These are phyloP conservation scores for Nibea coibor DNA, from an alignment of 2,113 vertebrate genomes.

Conservation along the genomic window DNA sequence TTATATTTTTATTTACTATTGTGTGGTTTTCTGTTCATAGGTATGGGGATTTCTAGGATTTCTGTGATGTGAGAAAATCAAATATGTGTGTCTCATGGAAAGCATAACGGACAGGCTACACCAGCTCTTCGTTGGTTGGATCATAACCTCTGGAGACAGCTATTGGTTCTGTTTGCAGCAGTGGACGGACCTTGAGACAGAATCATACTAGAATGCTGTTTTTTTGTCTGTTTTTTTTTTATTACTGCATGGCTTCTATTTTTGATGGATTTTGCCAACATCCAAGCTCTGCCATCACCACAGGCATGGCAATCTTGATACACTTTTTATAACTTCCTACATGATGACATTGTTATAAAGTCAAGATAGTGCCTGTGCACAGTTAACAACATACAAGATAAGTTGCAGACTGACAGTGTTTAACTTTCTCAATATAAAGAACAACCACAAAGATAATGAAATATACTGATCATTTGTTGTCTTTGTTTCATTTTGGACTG, in stretches of 20 bases:
- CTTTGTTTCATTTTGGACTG: slow-evolving; percentile 2
- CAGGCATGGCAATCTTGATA: not conserved
- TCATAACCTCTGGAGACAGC: not conserved
- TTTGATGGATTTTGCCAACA: not conserved
- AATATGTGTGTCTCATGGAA: not conserved
- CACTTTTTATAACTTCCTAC: slow-evolving; percentile 2
- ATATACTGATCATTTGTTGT: not conserved
- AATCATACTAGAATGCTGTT: not conserved
- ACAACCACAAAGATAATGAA: not conserved
- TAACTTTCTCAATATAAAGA: slow-evolving; percentile 20
- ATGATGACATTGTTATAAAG: not conserved
- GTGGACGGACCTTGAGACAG: slow-evolving; percentile 7
- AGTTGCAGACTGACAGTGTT: not conserved
- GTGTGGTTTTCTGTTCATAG: slow-evolving; percentile 52
- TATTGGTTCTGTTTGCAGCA: not conserved
- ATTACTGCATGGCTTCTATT: slow-evolving; percentile 13
- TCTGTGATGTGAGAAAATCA: not conserved
- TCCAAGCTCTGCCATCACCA: not conserved
- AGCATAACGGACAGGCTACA: not conserved
- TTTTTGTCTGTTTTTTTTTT: not conserved
- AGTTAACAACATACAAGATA: not conserved
- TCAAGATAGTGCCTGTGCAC: not conserved
- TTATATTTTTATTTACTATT: not conserved
- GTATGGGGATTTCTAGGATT: slow-evolving; percentile 74
- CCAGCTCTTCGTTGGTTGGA: slow-evolving; percentile 3